These are phyloP conservation scores for Bursaphelenchus mucronatus DNA, from an alignment of 1,140 invertebrate species.

Conservation along the genomic window DNA sequence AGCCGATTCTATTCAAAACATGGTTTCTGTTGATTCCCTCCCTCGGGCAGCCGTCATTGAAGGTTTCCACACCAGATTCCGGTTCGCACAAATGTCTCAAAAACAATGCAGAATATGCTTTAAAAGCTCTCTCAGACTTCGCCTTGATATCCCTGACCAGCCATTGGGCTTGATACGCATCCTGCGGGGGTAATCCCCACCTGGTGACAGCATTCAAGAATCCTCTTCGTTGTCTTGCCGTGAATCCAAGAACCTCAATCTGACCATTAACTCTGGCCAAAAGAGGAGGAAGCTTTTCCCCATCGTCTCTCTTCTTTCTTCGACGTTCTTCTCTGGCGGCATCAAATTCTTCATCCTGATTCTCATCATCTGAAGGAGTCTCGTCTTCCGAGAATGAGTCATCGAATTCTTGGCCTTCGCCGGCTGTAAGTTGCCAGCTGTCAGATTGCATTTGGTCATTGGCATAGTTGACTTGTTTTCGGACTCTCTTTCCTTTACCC, in stretches of 20 bases:
- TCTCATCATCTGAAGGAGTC: neutral
- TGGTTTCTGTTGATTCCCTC: slow-evolving; percentile 94
- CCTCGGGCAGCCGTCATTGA: slow-evolving; percentile 93
- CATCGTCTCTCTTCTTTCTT: slow-evolving; percentile 72
- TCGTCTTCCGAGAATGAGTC: slow-evolving; percentile 8
- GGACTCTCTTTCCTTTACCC: slow-evolving; percentile 78
- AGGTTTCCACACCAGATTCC: slow-evolving; percentile 90
- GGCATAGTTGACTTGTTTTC: slow-evolving; percentile 70
- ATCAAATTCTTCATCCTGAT: slow-evolving; percentile 12
- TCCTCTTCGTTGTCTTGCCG: slow-evolving; percentile 91
- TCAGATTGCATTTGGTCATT: slow-evolving; percentile 50
- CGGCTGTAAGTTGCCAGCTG: slow-evolving; percentile 24
- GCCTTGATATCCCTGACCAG: slow-evolving; percentile 66
- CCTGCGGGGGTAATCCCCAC: slow-evolving; percentile 97
- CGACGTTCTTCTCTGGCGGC: slow-evolving; percentile 16
- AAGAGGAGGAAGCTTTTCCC: slow-evolving; percentile 92
- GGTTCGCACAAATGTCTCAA: slow-evolving; percentile 98
- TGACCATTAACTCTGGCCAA: slow-evolving; percentile 91
- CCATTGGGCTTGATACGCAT: slow-evolving; percentile 96
- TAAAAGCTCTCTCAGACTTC: slow-evolving; percentile 95
- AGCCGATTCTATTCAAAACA: slow-evolving; percentile 87
- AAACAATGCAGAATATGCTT: slow-evolving; percentile 94
- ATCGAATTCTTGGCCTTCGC: neutral
- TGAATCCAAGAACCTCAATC: slow-evolving; percentile 96
- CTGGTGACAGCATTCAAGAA: slow-evolving; percentile 99